phyloP scores from a whole-genome alignment of 2,888 invertebrate genomes.

The Himalopsyche kuldschensis region DNA sequence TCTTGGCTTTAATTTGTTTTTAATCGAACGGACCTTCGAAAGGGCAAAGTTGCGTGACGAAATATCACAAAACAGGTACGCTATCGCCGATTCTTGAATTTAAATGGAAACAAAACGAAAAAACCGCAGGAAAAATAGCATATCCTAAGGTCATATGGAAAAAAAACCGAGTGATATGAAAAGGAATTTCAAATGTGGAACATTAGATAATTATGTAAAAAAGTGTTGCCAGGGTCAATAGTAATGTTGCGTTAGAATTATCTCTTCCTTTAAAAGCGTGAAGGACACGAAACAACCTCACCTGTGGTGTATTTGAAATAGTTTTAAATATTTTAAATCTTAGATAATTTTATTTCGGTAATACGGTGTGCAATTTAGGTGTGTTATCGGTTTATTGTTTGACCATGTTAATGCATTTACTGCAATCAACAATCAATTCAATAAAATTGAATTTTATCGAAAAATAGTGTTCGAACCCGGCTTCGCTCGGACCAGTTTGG shows the following conservation, averaged over 20 bases:
- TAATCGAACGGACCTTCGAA: slow-evolving; percentile 21
- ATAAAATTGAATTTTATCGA: too few species aligned
- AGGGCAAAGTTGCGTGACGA: slow-evolving; percentile 14
- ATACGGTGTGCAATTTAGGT: too few species aligned
- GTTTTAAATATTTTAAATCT: neutral
- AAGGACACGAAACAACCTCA: neutral
- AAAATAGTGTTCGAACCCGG: too few species aligned
- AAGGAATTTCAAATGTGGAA: neutral
- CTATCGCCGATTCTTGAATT: neutral
- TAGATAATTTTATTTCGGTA: neutral
- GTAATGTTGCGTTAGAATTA: neutral
- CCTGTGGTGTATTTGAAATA: neutral
- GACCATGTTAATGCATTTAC: too few species aligned
- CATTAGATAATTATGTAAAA: neutral
- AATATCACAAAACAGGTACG: neutral
- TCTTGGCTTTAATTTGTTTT: slow-evolving; percentile 11
- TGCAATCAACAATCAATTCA: too few species aligned
- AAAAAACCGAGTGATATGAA: neutral
- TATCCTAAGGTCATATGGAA: neutral
- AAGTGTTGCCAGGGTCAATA: neutral
- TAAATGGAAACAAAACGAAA: neutral
- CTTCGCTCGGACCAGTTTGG: too few species aligned
- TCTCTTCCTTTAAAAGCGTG: neutral
- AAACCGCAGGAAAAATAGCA: neutral
- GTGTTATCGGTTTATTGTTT: too few species aligned